Base-by-base conservation (phyloP, 1,140 invertebrate genomes). In the Drosophila funebris region DNA sequence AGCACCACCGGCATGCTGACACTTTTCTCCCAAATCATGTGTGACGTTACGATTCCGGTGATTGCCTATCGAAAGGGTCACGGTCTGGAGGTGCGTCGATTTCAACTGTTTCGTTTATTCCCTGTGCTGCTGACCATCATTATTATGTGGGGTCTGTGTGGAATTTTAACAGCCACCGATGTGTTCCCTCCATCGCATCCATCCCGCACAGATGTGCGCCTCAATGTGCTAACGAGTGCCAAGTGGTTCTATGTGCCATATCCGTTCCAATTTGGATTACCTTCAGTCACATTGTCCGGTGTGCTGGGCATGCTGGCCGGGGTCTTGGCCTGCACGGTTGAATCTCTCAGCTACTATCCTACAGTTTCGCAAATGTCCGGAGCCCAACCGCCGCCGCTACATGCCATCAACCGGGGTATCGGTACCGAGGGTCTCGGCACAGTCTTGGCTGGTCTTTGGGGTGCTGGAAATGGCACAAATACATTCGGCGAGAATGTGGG, bases 401-500 rank as follows among this genome's bases (percentile, higher is more conserved):
- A 97, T 90, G 97, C 97, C 0, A 96, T 98, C 53, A 97, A 97
- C 91, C 94, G 97, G 7, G 97, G 96, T 0, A 96, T 98, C 29
- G 95, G 94, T 4, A 94, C 96, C 0, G 97, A 98, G 92, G 97
- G 97, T 0, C 71, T 98, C 7, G 97, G 97, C 7, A 97, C 96
- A 0, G 92, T 97, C 3, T 87, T 98, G 6, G 96, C 96, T 0
- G 97, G 96, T 0, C 92, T 97, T 0, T 96, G 96, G 94, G 97
- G 97, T 2, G 96, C 93, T 87, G 96, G 95, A 3, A 97, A 97
- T 80, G 97, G 96, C 1, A 97, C 97, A 2, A 97, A 97, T 64
- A 97, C 96, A 0, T 97, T 97, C 79, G 95, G 95, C 13, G 96
- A 97, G 92, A 98, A 98, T 91, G 96, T 98, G 41, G 97, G 97